Evolutionary conservation across 2,797 vertebrate genomes (phyloP).

Genomic region (Pipistrellus pygmaeus): DNA sequence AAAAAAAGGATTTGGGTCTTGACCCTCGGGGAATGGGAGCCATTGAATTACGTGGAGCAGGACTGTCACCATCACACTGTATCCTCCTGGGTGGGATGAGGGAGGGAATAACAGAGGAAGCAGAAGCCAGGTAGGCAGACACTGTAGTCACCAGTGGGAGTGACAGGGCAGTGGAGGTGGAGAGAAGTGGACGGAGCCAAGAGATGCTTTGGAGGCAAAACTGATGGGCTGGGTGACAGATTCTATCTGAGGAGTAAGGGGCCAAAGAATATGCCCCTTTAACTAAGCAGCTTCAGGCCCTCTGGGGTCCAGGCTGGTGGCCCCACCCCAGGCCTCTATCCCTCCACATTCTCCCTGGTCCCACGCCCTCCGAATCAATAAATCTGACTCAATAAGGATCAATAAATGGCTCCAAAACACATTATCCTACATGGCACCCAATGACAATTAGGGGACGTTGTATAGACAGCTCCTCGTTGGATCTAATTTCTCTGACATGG

Average conservation of each 20-base stretch:
- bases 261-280: neutral
- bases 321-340: neutral
- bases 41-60: neutral
- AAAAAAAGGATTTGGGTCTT: neutral
- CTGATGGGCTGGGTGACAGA: rapidly evolving
- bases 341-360: neutral
- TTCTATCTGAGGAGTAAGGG: neutral
- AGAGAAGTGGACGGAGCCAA: neutral
- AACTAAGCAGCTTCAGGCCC: neutral
- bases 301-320: neutral
- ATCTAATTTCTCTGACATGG: neutral
- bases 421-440: neutral
- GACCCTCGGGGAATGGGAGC: neutral
- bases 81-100: neutral
- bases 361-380: neutral
- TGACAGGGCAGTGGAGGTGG: rapidly evolving
- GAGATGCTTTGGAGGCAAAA: neutral
- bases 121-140: neutral
- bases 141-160: neutral
- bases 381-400: neutral
- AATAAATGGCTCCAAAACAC: neutral
- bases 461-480: neutral
- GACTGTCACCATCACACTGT: neutral
- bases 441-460: neutral
- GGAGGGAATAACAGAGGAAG: neutral